Evolutionary conservation across 1,140 invertebrate genomes (phyloP), one percentile per base, ranked within the genome.

Genomic region (Neodiprion virginianus): DNA sequence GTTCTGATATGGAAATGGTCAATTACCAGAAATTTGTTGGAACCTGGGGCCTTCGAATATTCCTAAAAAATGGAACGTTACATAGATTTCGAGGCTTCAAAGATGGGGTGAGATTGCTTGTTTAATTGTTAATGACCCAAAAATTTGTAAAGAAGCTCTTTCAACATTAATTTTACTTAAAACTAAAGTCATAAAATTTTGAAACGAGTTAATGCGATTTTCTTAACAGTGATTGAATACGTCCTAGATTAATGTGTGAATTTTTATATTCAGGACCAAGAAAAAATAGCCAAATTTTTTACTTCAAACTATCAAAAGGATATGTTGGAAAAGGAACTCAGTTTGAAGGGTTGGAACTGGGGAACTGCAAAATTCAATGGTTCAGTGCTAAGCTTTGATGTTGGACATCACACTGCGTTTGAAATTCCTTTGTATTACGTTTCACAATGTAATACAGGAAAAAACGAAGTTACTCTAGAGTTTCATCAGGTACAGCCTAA

Each of bases 261-360:
- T 48, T 65, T 50, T 67, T 48, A 61, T 65, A 17, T 85, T 48
- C 78, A 93, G 89, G 95, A 96, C 80, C 92, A 95, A 87, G 95
- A 96, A 77, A 96, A 96, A 86, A 91, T 96, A 71, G 93, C 93
- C 1, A 97, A 96, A 80, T 97, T 96, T 86, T 96, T 98, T 79
- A 92, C 94, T 82, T 89, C 92, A 7, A 94, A 94, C 79, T 98
- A 97, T 79, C 92, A 95, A 69, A 94, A 95, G 82, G 92, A 96
- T 79, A 93, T 96, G 94, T 85, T 97, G 74, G 95, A 96, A 85
- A 97, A 97, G 83, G 98, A 99, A 82, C 87, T 98, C 50, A 96
- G 95, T 81, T 89, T 99, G 0, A 99, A 98, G 88, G 99, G 99
- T 7, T 99, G 98, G 98, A 99, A 99, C 88, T 99, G 98, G 96